Evolutionary conservation across 2,888 invertebrate species (phyloP).

Genomic region (Liposcelis brunnea): DNA sequence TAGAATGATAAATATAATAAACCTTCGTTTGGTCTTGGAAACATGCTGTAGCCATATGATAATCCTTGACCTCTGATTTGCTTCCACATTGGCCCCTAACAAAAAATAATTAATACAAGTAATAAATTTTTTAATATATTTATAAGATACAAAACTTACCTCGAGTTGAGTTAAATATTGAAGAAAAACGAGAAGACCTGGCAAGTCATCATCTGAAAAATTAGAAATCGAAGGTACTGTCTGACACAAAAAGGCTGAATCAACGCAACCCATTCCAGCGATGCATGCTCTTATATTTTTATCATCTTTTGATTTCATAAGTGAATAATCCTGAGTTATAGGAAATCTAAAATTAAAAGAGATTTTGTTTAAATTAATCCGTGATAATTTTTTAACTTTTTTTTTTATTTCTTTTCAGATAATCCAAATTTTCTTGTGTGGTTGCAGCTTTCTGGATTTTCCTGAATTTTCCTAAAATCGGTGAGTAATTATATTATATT

Average conservation of each 20-base stretch:
- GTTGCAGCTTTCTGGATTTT: no score
- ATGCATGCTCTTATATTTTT: slow-evolving; percentile 39
- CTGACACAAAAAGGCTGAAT: slow-evolving; percentile 57
- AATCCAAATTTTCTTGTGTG: no score
- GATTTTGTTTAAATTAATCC: no score
- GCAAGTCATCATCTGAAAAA: slow-evolving; percentile 42
- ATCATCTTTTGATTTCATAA: slow-evolving; percentile 24
- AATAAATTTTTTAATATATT: no score
- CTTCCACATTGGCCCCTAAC: slow-evolving; percentile 76
- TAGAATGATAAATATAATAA: slow-evolving; percentile 53
- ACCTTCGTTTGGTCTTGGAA: slow-evolving; percentile 45
- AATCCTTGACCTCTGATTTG: slow-evolving; percentile 73
- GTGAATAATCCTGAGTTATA: slow-evolving; percentile 29
- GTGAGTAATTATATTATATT: neutral
- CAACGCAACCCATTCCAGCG: slow-evolving; percentile 64
- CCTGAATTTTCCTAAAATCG: no score
- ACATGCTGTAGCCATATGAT: slow-evolving; percentile 60
- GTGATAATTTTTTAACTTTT: no score
- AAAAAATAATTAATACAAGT: slow-evolving; percentile 12
- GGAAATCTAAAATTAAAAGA: slow-evolving; percentile 23
- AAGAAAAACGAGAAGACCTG: slow-evolving; percentile 58
- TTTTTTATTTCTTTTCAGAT: neutral
- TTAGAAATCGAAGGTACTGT: slow-evolving; percentile 46
- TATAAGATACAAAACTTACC: slow-evolving; percentile 33
- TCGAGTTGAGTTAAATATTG: slow-evolving; percentile 78